These are phyloP conservation scores for Ornithoptera alexandrae DNA, from an alignment of 2,888 invertebrate genomes.

Conservation along the genomic window DNA sequence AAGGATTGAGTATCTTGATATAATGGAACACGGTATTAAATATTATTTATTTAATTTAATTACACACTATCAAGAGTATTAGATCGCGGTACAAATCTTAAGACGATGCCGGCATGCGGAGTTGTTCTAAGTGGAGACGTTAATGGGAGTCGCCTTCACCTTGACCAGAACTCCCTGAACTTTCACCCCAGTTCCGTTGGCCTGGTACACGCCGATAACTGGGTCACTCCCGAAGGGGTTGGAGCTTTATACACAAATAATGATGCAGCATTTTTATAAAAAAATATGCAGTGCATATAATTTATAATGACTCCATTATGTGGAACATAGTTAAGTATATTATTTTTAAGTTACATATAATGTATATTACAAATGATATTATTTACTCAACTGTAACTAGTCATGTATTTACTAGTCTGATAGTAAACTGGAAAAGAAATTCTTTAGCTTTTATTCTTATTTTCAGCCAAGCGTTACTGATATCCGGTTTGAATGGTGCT, in stretches of 20 bases:
- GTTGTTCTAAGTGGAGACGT: constrained; percentile 73
- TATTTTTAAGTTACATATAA: too few species aligned
- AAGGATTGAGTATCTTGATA: too few species aligned
- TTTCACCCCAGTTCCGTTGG: constrained; percentile 65
- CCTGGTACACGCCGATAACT: constrained; percentile 45
- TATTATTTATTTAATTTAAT: neutral
- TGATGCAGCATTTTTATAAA: neutral
- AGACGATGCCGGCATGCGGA: constrained; percentile 59
- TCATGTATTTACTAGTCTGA: too few species aligned
- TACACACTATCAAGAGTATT: constrained; percentile 51
- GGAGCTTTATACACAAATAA: constrained; percentile 7
- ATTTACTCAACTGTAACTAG: too few species aligned
- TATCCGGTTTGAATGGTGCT: too few species aligned
- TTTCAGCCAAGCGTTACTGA: too few species aligned
- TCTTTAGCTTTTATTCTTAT: too few species aligned
- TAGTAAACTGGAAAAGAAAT: too few species aligned
- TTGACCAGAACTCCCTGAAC: constrained; percentile 70
- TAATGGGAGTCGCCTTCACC: constrained; percentile 73
- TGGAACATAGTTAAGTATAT: too few species aligned
- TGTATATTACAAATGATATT: too few species aligned
- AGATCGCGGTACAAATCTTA: constrained; percentile 54
- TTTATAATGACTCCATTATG: too few species aligned
- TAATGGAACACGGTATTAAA: too few species aligned
- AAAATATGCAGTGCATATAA: neutral
- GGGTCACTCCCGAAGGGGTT: constrained; percentile 39